Base-by-base conservation (phyloP, 2,888 invertebrate genomes). In the Nymphalis c-album region DNA sequence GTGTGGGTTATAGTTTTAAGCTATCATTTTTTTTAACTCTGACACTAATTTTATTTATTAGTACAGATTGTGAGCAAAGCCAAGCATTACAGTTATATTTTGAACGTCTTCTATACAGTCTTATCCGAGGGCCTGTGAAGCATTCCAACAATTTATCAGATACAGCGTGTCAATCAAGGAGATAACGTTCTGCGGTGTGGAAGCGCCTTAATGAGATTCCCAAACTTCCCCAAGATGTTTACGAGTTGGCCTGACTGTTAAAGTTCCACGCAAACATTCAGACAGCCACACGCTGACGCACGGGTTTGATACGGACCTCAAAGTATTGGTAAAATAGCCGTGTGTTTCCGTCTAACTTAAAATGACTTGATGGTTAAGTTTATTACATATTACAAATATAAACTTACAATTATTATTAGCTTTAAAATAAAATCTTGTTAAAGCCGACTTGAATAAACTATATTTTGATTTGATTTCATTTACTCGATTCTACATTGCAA, bases 131-230 rank as follows among this genome's bases (percentile, higher is more conserved):
- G 60, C n/a, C 46, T 31, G 16, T 40, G 55, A n/a, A 47, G 35
- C 16, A 47, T 62, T 50, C 55, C 55, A 59, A 65, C 62, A 53
- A 59, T 64, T 64, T 64, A 70, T 67, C 67, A 59, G 67, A 64
- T 58, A 50, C 48, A 46, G 50, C 58, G 60, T 60, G 71, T 69
- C 69, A 62, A 64, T 71, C 69, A 69, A 62, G 48, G 31, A 67
- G 71, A 69, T 69, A 71, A 58, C 48, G 57, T 26, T 18, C 66
- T 61, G 64, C 61, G 64, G 68, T 51, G 57, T 47, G 68, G 35
- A 60, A 50, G 40, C 31, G 46, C 57, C 58, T 22, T 71, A 69
- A 69, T 69, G 67, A 71, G 69, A 71, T 71, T 71, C 69, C 63
- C 47, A 31, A 71, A 71, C 46, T 71, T 64, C 16, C 48, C 47